phyloP scores from a whole-genome alignment of 2,113 vertebrate genomes.

The Otocyon megalotis region DNA sequence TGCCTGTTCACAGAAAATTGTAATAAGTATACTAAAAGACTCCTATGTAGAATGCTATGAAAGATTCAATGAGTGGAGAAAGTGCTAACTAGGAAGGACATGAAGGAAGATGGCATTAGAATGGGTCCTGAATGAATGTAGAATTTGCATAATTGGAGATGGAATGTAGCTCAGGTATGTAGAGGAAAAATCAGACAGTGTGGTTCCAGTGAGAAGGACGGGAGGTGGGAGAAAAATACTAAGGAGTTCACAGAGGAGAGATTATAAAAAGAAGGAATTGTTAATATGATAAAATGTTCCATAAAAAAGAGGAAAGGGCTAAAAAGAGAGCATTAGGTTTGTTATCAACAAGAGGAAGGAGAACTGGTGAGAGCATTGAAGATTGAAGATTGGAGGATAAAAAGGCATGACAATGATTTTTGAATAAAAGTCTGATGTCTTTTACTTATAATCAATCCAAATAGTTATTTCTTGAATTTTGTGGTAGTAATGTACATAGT shows the following conservation, averaged over 20 bases:
- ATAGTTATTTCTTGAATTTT: constrained; percentile 30
- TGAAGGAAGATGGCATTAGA: not conserved
- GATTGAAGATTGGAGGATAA: not conserved
- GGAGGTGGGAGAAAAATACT: not conserved
- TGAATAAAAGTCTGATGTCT: not conserved
- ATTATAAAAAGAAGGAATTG: not conserved
- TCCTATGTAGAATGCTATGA: not conserved
- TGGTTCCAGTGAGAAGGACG: not conserved
- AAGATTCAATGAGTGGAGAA: not conserved
- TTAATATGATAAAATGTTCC: not conserved
- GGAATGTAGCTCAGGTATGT: not conserved
- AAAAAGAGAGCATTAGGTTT: not conserved
- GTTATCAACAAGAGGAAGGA: not conserved
- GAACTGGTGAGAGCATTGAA: not conserved
- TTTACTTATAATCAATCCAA: not conserved
- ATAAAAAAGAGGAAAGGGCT: not conserved
- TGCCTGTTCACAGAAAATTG: not conserved
- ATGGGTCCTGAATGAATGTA: not conserved
- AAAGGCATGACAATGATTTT: not conserved
- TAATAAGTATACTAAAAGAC: not conserved
- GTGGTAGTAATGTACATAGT: not conserved
- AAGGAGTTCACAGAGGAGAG: not conserved
- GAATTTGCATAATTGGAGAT: not conserved
- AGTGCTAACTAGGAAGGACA: not conserved
- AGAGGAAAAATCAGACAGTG: not conserved